Evolutionary conservation across 2,113 vertebrate genomes (phyloP).

Genomic region (Epinephelus cyanopodus): DNA sequence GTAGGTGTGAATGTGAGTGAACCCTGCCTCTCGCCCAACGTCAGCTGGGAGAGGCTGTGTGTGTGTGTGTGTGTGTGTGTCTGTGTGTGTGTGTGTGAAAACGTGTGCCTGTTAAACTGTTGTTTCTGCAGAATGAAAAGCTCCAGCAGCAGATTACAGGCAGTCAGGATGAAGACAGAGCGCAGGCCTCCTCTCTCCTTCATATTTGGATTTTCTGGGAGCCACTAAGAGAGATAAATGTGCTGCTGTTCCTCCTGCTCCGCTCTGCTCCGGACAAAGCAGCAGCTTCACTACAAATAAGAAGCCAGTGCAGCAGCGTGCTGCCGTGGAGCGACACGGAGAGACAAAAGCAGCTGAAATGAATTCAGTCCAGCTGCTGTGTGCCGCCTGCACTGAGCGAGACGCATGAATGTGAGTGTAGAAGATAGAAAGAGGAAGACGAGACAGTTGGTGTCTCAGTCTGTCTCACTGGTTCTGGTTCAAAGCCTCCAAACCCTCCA

Average conservation of each 20-base stretch:
- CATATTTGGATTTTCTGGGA: slow-evolving; percentile 57
- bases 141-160: slow-evolving; percentile 23
- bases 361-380: slow-evolving; percentile 32
- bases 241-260: slow-evolving; percentile 38
- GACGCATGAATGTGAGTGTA: no score
- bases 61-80: no score
- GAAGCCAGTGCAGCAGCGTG: no score
- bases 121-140: background rate
- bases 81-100: background rate
- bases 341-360: slow-evolving; percentile 31
- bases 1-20: no score
- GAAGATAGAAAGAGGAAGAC: background rate
- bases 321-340: no score
- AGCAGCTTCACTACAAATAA: slow-evolving; percentile 13
- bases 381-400: background rate
- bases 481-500: no score
- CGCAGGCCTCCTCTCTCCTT: slow-evolving; percentile 30
- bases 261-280: slow-evolving; percentile 29
- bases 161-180: slow-evolving; percentile 44
- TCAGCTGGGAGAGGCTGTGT: no score
- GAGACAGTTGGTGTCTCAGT: background rate
- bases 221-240: slow-evolving; percentile 73
- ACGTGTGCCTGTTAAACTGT: background rate
- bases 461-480: no score
- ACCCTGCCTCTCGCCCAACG: no score